Evolutionary conservation across 2,888 invertebrate species (phyloP).

Genomic region (Emmelina monodactyla): DNA sequence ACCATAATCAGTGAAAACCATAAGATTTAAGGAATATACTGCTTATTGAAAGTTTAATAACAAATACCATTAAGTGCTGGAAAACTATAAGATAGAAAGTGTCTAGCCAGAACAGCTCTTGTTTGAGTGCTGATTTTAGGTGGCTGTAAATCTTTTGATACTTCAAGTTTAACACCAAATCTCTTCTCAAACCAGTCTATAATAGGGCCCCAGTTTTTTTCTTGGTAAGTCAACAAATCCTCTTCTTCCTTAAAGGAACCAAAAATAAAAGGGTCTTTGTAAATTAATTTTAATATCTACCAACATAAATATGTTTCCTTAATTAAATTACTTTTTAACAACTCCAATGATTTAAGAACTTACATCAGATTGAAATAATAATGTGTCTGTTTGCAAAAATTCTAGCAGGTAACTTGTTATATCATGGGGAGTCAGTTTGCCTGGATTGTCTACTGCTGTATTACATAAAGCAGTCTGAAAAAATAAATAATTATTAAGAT

Average conservation of each 20-base stretch:
- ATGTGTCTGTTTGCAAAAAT: conserved; percentile 82
- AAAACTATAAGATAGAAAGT: conserved; percentile 83
- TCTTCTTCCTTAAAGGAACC: conserved; percentile 86
- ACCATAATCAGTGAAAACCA: background rate
- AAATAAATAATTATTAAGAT: conserved; percentile 5
- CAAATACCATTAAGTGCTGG: conserved; percentile 80
- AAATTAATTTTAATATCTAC: background rate
- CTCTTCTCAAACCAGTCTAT: conserved; percentile 88
- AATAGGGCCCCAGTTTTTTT: conserved; percentile 87
- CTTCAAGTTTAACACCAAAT: conserved; percentile 75
- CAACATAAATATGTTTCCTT: background rate
- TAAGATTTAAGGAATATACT: no score
- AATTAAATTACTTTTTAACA: background rate
- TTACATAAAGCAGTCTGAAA: conserved; percentile 86
- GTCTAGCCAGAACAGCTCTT: conserved; percentile 73
- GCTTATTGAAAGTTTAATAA: background rate
- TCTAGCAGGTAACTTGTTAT: conserved; percentile 81
- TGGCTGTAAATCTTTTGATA: conserved; percentile 75
- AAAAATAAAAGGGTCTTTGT: conserved; percentile 11
- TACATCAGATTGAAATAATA: conserved; percentile 79
- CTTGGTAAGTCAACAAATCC: conserved; percentile 78
- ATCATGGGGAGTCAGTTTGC: conserved; percentile 76
- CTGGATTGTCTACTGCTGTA: conserved; percentile 93
- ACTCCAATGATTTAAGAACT: conserved; percentile 35
- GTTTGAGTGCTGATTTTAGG: conserved; percentile 72